Evolutionary conservation across 2,888 invertebrate species (phyloP).

Genomic region (Imbricaverruca yamaguchii): DNA sequence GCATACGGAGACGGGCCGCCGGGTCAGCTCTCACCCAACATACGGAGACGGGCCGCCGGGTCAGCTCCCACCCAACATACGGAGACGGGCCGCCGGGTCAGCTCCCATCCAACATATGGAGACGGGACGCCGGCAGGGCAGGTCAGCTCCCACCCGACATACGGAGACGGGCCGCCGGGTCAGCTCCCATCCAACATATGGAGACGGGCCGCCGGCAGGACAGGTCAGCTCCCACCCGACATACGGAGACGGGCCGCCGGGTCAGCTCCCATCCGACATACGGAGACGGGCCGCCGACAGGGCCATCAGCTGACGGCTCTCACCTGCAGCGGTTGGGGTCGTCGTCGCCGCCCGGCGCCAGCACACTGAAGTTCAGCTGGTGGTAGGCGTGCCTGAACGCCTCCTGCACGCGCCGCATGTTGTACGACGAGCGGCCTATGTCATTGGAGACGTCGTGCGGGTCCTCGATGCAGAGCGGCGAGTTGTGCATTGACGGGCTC

Average conservation of each 20-base stretch:
- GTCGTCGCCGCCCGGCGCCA: conserved; percentile 52
- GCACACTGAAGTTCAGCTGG: conserved; percentile 48
- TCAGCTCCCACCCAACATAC: too few species aligned
- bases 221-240: background rate
- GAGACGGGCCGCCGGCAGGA: background rate
- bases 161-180: background rate
- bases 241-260: background rate
- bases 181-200: background rate
- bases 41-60: too few species aligned
- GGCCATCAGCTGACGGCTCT: background rate
- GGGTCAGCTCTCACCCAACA: too few species aligned
- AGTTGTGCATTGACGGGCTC: conserved; percentile 39
- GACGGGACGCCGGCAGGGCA: too few species aligned
- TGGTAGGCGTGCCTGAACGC: conserved; percentile 92
- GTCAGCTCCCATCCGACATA: too few species aligned
- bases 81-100: too few species aligned
- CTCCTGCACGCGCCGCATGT: conserved; percentile 79
- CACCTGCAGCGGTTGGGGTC: conserved; percentile 29
- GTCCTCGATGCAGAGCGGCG: conserved; percentile 94
- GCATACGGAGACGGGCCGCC: too few species aligned
- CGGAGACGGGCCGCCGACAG: too few species aligned
- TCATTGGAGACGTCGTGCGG: conserved; percentile 93
- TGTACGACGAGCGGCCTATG: conserved; percentile 95
- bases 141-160: too few species aligned
- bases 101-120: too few species aligned